Evolutionary conservation across 2,888 invertebrate species (phyloP), one percentile per base, ranked within the genome.

Genomic region (Drosophila gaucha): DNA sequence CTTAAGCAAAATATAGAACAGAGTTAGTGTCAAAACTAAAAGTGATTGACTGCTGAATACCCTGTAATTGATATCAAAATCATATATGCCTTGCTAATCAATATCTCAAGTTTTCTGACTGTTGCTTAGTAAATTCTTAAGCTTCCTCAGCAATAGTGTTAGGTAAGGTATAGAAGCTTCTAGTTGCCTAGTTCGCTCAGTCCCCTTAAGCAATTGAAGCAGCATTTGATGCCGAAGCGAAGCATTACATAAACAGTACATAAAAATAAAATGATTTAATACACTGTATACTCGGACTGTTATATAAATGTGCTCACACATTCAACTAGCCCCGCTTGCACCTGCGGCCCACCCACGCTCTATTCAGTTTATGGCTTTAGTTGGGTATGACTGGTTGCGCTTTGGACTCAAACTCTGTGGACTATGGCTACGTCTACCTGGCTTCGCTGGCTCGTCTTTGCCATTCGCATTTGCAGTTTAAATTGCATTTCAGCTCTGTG

Each of bases 401-500:
- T 46, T 20, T 31, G n/a, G 22, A 18, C 20, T 31, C 18, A 18
- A 22, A 28, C 20, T 26, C 24, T 16, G 26, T 67, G 35, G 28
- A 28, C 30, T 16, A 1, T 12, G 28, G 26, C 9, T 36, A 6
- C n/a, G 26, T 44, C 41, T 14, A 33, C 43, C 65, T 65, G 38
- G 20, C 28, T 10, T 9, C 8, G 22, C 20, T 35, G n/a, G 49
- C 31, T 36, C 62, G 36, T 66, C 49, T 66, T n/a, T 55, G 57
- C 50, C 67, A 38, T 63, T 74, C 54, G 50, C 75, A 70, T 31
- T 69, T 69, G 14, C 70, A 50, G 70, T 54, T 69, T 54, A 55
- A 75, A 72, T 72, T 70, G 76, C 70, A 63, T 75, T 72, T 58
- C 57, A 58, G 36, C 46, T 36, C 10, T 30, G 43, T 55, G 39